These are phyloP conservation scores for Ormyrus pomaceus DNA, from an alignment of 2,888 invertebrate species.

Conservation along the genomic window DNA sequence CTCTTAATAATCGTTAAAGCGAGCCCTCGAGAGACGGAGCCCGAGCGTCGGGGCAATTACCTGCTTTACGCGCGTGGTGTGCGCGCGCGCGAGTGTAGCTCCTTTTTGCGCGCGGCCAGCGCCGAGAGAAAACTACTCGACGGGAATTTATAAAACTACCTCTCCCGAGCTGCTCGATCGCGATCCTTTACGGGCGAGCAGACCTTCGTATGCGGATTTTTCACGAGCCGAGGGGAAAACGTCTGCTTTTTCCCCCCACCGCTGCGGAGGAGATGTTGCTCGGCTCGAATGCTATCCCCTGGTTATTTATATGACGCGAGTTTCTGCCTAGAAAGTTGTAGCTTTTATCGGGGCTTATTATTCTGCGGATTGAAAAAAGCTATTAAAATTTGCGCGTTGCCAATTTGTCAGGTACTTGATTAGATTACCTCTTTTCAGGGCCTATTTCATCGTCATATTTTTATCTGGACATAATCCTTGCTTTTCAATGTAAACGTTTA, in stretches of 20 bases:
- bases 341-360: too few relatives aligned
- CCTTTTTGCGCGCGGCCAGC: not conserved
- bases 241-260: too few relatives aligned
- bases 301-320: not conserved
- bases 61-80: not conserved
- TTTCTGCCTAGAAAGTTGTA: too few relatives aligned
- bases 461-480: too few relatives aligned
- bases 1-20: conserved; percentile 52
- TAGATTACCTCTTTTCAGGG: too few relatives aligned
- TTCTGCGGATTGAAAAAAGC: too few relatives aligned
- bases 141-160: conserved; percentile 43
- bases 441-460: too few relatives aligned
- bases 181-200: not conserved
- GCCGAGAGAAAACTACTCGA: conserved; percentile 13
- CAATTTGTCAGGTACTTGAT: too few relatives aligned
- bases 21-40: conserved; percentile 32
- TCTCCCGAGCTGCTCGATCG: conserved; percentile 6
- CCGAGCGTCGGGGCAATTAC: conserved; percentile 18
- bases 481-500: too few relatives aligned
- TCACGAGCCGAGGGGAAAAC: not conserved
- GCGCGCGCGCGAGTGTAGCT: not conserved
- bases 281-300: not conserved
- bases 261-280: too few relatives aligned
- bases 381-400: too few relatives aligned
- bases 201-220: not conserved